Evolutionary conservation across 2,888 invertebrate species (phyloP), one percentile per base, ranked within the genome.

Genomic region (Aspidapion aeneum): DNA sequence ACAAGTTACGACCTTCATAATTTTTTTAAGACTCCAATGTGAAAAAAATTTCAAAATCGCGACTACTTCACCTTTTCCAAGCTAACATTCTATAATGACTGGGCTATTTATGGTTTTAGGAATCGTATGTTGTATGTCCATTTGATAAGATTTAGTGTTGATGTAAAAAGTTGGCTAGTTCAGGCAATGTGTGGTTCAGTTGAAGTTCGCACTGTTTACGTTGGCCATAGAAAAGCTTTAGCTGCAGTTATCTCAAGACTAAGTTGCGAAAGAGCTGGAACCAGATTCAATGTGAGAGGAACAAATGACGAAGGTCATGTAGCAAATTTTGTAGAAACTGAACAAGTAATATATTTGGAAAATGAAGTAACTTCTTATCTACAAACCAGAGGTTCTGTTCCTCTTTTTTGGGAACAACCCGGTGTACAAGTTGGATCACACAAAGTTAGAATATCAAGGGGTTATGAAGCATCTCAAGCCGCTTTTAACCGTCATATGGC

Each of bases 251-350:
- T 99, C 66, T 99, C 99, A 1, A 86, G 99, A 65, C 85, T 99
- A 22, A 97, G 97, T 77, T 98, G 96, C 81, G 98, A 99, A 82
- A 85, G 99, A 71, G 98, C 98, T 61, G 99, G 99, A 21, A 99
- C 99, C 20, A 87, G 91, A 70, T 99, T 99, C 78, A 98, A 98
- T 83, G 98, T 98, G 0, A 85, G 99, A 69, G 99, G 99, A n/a
- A 94, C 93, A 68, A 98, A 99, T 81, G 99, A 99, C 82, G 96
- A 97, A 78, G 99, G 99, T 0, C 93, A 97, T 83, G 99, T 99
- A 17, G 99, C 99, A 1, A 99, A 99, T 84, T 99, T 99, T 85
- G 98, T 98, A 21, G 99, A 99, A 86, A 99, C 99, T 0, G 99
- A 99, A 81, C 99, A 99, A 84, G 93, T 96, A 17, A 91, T 96